Evolutionary conservation across 2,888 invertebrate genomes (phyloP).

Genomic region (Carabus problematicus): DNA sequence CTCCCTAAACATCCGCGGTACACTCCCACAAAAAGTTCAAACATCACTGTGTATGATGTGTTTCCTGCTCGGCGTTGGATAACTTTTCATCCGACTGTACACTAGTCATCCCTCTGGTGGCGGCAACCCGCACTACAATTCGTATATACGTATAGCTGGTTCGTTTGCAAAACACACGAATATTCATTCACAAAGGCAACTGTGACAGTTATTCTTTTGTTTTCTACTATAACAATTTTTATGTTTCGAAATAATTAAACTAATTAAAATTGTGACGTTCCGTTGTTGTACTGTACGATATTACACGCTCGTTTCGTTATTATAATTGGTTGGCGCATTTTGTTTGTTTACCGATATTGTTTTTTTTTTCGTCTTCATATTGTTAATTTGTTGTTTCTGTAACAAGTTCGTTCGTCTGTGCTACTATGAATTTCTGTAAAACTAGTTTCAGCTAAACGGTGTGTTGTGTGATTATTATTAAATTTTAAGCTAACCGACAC

Average conservation of each 20-base stretch:
- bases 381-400: background rate
- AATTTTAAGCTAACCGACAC: slow-evolving; percentile 21
- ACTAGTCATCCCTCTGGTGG: slow-evolving; percentile 34
- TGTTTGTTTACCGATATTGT: slow-evolving; percentile 21
- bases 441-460: too few relatives aligned
- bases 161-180: slow-evolving; percentile 33
- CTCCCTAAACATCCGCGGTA: slow-evolving; percentile 33
- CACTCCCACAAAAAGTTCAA: slow-evolving; percentile 28
- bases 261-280: slow-evolving; percentile 15
- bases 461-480: background rate
- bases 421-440: too few relatives aligned
- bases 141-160: slow-evolving; percentile 33
- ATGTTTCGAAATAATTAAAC: slow-evolving; percentile 11
- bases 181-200: slow-evolving; percentile 28
- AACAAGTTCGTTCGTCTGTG: too few relatives aligned
- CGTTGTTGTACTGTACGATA: background rate
- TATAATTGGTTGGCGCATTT: slow-evolving; percentile 1
- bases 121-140: slow-evolving; percentile 34
- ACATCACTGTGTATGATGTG: background rate
- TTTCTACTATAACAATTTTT: slow-evolving; percentile 19
- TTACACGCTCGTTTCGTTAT: background rate
- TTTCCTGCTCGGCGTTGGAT: slow-evolving; percentile 12
- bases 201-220: slow-evolving; percentile 29
- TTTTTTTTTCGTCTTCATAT: slow-evolving; percentile 19
- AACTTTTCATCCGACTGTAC: slow-evolving; percentile 30